Percentiles rank a stretch among this genome's conserved stretches.
Conservation (phyloP, 2,888 invertebrate species). For the Pristionchus fissidentatus region DNA sequence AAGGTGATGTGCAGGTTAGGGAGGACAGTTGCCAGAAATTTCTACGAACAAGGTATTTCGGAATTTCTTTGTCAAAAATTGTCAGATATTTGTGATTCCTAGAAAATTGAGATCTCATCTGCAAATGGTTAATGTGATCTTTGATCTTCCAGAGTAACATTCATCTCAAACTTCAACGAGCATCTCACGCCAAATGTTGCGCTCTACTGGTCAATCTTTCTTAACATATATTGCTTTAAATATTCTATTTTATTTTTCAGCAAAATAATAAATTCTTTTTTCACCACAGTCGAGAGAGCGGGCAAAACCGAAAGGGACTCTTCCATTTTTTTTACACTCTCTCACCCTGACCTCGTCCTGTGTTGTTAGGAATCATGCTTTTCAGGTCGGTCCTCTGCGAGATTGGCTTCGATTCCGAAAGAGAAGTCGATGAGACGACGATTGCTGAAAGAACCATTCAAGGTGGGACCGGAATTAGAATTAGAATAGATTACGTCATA, state of each 20-base stretch:
- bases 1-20: too few species aligned
- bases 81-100: not conserved
- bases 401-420: conserved; percentile 13
- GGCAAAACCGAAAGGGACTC: not conserved
- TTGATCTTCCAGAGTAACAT: conserved; percentile 40
- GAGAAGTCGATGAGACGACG: conserved; percentile 10
- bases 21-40: too few species aligned
- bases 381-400: conserved; percentile 45
- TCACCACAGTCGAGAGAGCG: too few species aligned
- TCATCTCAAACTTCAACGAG: conserved; percentile 48
- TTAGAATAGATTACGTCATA: not conserved
- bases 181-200: conserved; percentile 46
- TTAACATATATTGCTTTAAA: too few species aligned
- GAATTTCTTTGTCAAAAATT: not conserved
- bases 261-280: too few species aligned
- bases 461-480: not conserved
- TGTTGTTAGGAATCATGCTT: too few species aligned
- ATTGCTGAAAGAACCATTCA: conserved; percentile 8
- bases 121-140: not conserved
- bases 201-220: conserved; percentile 25
- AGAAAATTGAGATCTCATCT: not conserved
- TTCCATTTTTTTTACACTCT: too few species aligned
- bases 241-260: too few species aligned
- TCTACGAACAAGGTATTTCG: too few species aligned
- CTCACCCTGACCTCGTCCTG: too few species aligned